Percentiles rank a stretch among this genome's conserved stretches.
These are phyloP conservation scores for Microvelia longipes DNA, from an alignment of 1,140 invertebrate genomes.

Conservation along the genomic window DNA sequence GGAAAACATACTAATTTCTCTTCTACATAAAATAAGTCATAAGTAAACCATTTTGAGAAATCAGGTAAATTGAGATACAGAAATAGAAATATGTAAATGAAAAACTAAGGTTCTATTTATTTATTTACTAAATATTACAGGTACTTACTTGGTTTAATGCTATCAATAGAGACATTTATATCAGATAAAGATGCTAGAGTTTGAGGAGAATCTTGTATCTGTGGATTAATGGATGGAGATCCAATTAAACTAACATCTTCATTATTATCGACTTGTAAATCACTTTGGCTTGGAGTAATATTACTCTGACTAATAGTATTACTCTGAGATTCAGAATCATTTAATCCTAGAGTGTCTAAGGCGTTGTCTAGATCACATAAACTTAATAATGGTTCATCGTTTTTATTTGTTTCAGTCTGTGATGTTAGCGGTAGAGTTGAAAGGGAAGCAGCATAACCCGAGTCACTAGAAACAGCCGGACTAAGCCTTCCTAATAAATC, in stretches of 20 bases:
- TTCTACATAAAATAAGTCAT: no score
- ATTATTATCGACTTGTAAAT: background rate
- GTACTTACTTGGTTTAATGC: background rate
- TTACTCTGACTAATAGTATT: background rate
- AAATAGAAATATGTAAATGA: no score
- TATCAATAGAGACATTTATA: background rate
- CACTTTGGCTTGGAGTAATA: background rate
- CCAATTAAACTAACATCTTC: background rate
- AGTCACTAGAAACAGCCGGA: background rate
- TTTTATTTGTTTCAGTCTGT: background rate
- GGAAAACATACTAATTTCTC: no score
- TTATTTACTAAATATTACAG: no score
- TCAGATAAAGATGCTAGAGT: background rate
- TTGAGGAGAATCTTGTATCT: background rate
- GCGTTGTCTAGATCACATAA: slow-evolving; percentile 1
- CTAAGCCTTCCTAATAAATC: background rate
- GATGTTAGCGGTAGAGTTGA: background rate
- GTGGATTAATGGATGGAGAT: background rate
- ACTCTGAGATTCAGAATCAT: background rate
- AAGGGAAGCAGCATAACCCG: background rate
- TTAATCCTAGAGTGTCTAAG: background rate
- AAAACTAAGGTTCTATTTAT: no score
- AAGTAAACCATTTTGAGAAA: no score
- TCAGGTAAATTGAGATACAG: no score
- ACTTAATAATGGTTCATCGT: background rate